Base-by-base conservation (phyloP, 1,140 invertebrate genomes). In the Drosophila varians region DNA sequence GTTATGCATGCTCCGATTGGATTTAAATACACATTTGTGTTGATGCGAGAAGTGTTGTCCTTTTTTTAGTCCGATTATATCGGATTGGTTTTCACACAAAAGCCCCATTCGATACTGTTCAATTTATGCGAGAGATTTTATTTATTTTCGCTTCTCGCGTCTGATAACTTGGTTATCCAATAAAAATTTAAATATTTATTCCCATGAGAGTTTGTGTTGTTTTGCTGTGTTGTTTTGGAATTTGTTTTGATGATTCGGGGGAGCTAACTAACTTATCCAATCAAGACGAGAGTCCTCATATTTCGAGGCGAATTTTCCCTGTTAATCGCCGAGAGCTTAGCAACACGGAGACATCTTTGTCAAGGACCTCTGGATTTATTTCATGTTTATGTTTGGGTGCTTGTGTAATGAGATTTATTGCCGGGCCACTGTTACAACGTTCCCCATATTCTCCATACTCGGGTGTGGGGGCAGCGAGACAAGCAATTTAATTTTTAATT, bases 401-500 rank as follows among this genome's bases (percentile, higher is more conserved):
- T 64, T 51, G 73, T n/a, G 66, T 86, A 86, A 86, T 86, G 82
- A 82, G 82, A 86, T 86, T 86, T 86, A 87, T 87, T 82, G 76
- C 54, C 14, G 57, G 51, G 51, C 57, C 62, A 82, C 69, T 86
- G 77, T 77, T 68, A 60, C 64, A 75, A 64, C 75, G 65, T 73
- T 75, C 34, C 36, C 74, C 57, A 64, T 79, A 69, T 73, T 75
- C 34, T 40, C 74, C 57, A 51, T 52, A 65, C 62, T 52, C 43
- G 38, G 46, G 9, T 31, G n/a, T 31, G 62, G 48, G 46, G 49
- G 61, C 73, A 82, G 45, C 77, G 69, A 82, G 56, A 87, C 82
- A 87, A 88, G 82, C 82, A 88, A 87, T 87, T 87, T 87, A 87
- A 87, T 87, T 87, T 87, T 87, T 87, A 87, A 87, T 87, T 87